Evolutionary conservation across 92 coral and sea anemone genomes (phyloP).

Genomic region (Phymanthus crucifer): DNA sequence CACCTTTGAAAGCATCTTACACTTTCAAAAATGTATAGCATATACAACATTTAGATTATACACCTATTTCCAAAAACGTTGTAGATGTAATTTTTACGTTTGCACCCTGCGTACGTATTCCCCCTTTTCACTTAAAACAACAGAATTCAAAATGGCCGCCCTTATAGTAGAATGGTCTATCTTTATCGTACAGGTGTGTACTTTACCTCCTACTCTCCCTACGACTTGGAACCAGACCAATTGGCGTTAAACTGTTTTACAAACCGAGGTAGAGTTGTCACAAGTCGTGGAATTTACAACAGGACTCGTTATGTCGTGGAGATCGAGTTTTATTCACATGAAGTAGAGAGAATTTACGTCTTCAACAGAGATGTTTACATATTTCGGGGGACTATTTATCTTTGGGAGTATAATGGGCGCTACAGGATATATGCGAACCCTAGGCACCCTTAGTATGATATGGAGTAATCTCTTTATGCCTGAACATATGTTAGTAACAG

Average conservation of each 20-base stretch:
- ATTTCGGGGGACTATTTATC: background rate
- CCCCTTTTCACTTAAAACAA: too few relatives aligned
- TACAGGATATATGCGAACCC: constrained; percentile 2
- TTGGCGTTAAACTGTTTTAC: background rate
- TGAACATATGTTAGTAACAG: too few relatives aligned
- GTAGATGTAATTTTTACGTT: too few relatives aligned
- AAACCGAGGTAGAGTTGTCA: background rate
- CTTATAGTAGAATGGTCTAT: too few relatives aligned
- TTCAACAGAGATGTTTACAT: background rate
- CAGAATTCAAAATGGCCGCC: too few relatives aligned
- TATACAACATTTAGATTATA: too few relatives aligned
- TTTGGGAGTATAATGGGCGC: background rate
- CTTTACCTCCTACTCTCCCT: background rate
- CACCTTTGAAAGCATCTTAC: too few relatives aligned
- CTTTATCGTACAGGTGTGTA: constrained; percentile 7
- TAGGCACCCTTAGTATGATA: too few relatives aligned
- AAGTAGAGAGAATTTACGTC: background rate
- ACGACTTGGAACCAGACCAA: background rate
- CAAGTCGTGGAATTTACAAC: background rate
- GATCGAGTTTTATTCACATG: background rate
- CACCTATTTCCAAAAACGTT: too few relatives aligned
- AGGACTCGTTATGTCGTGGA: background rate
- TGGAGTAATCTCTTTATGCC: too few relatives aligned
- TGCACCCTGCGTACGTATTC: too few relatives aligned
- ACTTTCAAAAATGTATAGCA: too few relatives aligned